These are phyloP conservation scores for Rhinoptilus africanus DNA, from an alignment of 2,113 vertebrate genomes.

Conservation along the genomic window DNA sequence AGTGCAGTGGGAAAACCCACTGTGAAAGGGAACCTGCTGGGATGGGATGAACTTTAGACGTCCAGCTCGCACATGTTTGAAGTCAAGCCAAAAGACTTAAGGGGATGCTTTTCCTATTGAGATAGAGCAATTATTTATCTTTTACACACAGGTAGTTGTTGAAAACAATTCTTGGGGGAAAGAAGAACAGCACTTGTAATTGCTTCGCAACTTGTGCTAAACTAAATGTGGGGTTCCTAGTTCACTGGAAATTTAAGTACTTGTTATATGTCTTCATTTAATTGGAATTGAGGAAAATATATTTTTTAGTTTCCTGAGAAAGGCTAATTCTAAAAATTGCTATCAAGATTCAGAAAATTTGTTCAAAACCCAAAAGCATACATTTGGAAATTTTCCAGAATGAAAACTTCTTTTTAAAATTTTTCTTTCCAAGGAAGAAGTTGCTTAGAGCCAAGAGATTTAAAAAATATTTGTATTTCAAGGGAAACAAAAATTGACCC, in stretches of 20 bases:
- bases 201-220: background rate
- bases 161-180: background rate
- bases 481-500: background rate
- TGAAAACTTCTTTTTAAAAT: background rate
- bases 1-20: background rate
- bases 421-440: background rate
- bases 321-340: background rate
- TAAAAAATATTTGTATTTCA: background rate
- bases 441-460: background rate
- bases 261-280: background rate
- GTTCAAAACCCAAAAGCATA: background rate
- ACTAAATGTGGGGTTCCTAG: background rate
- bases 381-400: background rate
- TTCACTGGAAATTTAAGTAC: background rate
- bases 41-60: background rate
- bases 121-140: background rate
- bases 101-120: background rate
- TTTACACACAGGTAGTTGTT: background rate
- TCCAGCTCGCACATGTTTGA: rapidly evolving
- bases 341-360: background rate
- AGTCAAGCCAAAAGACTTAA: background rate
- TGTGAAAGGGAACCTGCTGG: background rate
- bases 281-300: background rate
- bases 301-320: background rate
- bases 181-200: background rate